A percentile compares a stretch with the other conserved stretches of the same genome.
Evolutionary conservation across 2,797 vertebrate species (phyloP).

Genomic region (Acanthurus leucopareius): DNA sequence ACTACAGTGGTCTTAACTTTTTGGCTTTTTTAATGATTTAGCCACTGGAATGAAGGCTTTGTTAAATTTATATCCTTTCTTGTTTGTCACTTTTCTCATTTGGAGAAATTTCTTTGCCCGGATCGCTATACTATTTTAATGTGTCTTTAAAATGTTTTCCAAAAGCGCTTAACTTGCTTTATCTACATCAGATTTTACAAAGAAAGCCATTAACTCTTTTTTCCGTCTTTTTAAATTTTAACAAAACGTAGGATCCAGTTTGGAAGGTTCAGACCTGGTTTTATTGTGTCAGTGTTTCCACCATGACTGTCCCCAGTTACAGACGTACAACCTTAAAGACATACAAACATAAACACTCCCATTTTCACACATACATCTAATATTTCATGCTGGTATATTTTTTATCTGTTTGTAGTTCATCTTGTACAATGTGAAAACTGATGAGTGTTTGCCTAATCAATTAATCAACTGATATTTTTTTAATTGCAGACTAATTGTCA

Average conservation of each 20-base stretch:
- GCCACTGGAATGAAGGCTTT: too few relatives aligned
- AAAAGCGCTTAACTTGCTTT: too few relatives aligned
- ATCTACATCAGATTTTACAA: too few relatives aligned
- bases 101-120: too few relatives aligned
- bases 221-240: not conserved
- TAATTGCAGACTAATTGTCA: not conserved
- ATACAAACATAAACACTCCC: not conserved
- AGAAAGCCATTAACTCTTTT: too few relatives aligned
- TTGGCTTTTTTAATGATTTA: too few relatives aligned
- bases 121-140: too few relatives aligned
- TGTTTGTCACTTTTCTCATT: too few relatives aligned
- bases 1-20: too few relatives aligned
- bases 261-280: not conserved
- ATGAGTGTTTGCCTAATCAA: not conserved
- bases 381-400: too few relatives aligned
- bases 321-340: not conserved
- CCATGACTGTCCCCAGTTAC: not conserved
- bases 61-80: too few relatives aligned
- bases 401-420: not conserved
- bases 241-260: not conserved
- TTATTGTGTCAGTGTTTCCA: constrained; percentile 6
- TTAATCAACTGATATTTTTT: not conserved
- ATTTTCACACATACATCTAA: not conserved
- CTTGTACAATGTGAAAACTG: not conserved
- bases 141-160: too few relatives aligned